Percentiles rank a stretch among this genome's conserved stretches.
Conservation (phyloP, 2,797 vertebrate genomes). For the Rhincodon typus region DNA sequence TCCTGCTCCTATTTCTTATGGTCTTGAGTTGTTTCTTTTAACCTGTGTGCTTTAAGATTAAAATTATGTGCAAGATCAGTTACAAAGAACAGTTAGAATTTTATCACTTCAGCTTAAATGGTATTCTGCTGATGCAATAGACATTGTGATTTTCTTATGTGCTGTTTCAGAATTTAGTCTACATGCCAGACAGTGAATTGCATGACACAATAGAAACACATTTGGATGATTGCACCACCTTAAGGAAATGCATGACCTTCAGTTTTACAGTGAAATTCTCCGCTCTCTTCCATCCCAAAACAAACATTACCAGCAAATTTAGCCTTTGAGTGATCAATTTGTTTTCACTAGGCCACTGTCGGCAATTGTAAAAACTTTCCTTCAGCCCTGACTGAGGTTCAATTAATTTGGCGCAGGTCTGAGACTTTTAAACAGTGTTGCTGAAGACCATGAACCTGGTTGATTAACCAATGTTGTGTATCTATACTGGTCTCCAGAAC, state of each 20-base stretch:
- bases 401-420: background rate
- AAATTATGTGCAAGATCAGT: too few relatives aligned
- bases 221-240: background rate
- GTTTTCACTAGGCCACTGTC: background rate
- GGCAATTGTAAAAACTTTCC: background rate
- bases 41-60: too few relatives aligned
- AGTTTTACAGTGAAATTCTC: background rate
- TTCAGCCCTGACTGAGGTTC: background rate
- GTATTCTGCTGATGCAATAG: background rate
- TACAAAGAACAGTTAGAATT: too few relatives aligned
- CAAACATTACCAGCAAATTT: background rate
- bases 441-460: background rate
- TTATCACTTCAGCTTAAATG: background rate
- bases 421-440: background rate
- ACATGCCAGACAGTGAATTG: background rate
- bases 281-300: background rate
- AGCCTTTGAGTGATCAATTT: background rate
- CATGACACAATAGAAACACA: background rate
- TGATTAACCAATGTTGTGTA: background rate
- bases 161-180: background rate
- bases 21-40: too few relatives aligned
- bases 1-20: too few relatives aligned
- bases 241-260: background rate
- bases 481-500: background rate
- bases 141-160: background rate